Evolutionary conservation across 2,113 vertebrate genomes (phyloP), one percentile per base, ranked within the genome.

Genomic region (Dunckerocampus dactyliophorus): DNA sequence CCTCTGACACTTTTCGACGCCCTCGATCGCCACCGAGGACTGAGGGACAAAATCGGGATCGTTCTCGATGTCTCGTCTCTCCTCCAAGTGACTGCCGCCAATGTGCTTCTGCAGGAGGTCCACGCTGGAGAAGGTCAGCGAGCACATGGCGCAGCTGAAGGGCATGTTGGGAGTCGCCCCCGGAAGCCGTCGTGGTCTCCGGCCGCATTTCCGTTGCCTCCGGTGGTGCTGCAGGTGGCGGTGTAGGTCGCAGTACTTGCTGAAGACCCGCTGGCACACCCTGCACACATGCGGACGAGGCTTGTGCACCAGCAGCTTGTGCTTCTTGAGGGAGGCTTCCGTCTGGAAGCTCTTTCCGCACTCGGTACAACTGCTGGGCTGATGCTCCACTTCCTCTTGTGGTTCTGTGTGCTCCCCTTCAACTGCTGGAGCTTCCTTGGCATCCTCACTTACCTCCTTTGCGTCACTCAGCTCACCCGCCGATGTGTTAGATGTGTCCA

Each of bases 271-370:
- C 47, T 79, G 81, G 47, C 87, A 88, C 34, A 82, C 17, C 0
- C 68, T 67, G 64, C 87, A 88, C 52, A 81, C 85, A 0, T 85
- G 87, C 0, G 87, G 82, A 5, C 85, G 87, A 1, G 81, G 3
- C 50, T 50, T 58, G 37, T 86, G 85, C 5, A 79, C 76, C 0
- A 34, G 51, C 20, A 37, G 28, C 56, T 24, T 79, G 17, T 83
- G 86, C 49, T 78, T 81, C 19, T 62, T 78, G 2, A 82, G 70
- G 15, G 60, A 59, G 0, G 39, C 15, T 3, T 78, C 62, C 8
- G 71, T 76, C 1, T 50, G 65, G 67, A 80, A 83, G 45, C 45
- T 64, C 59, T 80, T 81, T 1, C 62, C 63, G 19, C 82, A 87
- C 62, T 82, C 75, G 8, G 68, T 55, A 51, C 84, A 83, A 1